phyloP scores from a whole-genome alignment of 2,797 vertebrate species.

The Manis pentadactyla region DNA sequence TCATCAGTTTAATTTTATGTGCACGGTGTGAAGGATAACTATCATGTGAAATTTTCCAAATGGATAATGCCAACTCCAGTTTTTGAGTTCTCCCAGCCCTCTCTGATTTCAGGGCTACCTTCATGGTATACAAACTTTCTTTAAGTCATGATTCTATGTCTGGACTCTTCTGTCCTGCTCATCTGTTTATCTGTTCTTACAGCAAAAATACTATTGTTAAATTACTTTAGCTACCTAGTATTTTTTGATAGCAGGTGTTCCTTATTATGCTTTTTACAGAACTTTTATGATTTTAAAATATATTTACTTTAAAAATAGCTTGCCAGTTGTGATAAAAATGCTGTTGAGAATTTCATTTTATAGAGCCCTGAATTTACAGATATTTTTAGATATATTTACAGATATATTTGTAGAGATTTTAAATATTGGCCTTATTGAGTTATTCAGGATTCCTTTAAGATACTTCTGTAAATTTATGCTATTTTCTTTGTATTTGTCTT shows the following conservation, averaged over 20 bases:
- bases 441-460: neutral
- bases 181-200: neutral
- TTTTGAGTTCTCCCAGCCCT: neutral
- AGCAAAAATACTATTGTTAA: neutral
- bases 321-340: slow-evolving; percentile 13
- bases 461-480: neutral
- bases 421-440: slow-evolving; percentile 23
- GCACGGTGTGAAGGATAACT: neutral
- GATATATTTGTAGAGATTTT: neutral
- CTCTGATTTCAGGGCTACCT: neutral
- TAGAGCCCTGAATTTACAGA: neutral
- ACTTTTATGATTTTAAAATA: neutral
- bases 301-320: neutral
- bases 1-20: neutral
- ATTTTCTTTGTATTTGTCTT: neutral
- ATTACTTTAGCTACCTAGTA: neutral
- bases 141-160: neutral
- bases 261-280: neutral
- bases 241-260: neutral
- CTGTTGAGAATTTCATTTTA: neutral
- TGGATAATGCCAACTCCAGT: neutral
- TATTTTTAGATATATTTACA: neutral
- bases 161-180: neutral
- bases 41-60: neutral
- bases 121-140: neutral